These are phyloP conservation scores for Erythrocercus mccallii DNA, from an alignment of 2,113 vertebrate species.

Conservation along the genomic window DNA sequence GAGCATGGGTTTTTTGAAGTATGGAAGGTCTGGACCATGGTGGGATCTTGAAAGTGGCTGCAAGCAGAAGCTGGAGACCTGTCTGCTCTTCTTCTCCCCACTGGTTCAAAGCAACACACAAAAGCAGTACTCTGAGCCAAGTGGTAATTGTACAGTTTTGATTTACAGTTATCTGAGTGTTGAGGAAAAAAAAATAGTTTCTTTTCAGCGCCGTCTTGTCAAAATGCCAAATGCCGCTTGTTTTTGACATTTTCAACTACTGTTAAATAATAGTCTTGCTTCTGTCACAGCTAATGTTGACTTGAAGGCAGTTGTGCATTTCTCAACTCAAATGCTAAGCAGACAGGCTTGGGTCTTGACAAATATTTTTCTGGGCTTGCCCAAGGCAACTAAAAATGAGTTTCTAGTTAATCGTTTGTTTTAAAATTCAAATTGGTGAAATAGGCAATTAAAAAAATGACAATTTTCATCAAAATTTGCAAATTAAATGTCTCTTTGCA, in stretches of 20 bases:
- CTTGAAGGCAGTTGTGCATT: constrained; percentile 74
- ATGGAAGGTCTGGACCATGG: rapidly evolving
- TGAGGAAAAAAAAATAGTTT: constrained; percentile 1
- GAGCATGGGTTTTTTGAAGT: neutral
- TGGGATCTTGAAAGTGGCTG: neutral
- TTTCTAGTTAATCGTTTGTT: constrained; percentile 60
- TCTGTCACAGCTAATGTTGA: constrained; percentile 76
- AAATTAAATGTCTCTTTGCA: constrained; percentile 59
- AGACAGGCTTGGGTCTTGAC: constrained; percentile 64
- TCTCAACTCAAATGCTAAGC: constrained; percentile 67
- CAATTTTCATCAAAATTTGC: constrained; percentile 65
- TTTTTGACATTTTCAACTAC: constrained; percentile 76
- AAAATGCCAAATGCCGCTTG: constrained; percentile 70
- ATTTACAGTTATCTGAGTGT: constrained; percentile 49
- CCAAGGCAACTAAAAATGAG: constrained; percentile 66
- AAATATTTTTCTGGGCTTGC: constrained; percentile 67
- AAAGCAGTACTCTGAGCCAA: neutral
- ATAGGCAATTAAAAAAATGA: constrained; percentile 67
- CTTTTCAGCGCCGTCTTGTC: constrained; percentile 62
- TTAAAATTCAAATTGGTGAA: constrained; percentile 58
- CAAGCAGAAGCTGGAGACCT: neutral
- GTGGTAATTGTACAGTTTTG: constrained; percentile 61
- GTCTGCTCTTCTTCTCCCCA: neutral
- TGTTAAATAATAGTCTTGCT: constrained; percentile 78
- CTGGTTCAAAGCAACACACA: neutral